A percentile compares a stretch with the other conserved stretches of the same genome.
Evolutionary conservation across 2,888 invertebrate genomes (phyloP).

Genomic region (Orthosia gracilis): DNA sequence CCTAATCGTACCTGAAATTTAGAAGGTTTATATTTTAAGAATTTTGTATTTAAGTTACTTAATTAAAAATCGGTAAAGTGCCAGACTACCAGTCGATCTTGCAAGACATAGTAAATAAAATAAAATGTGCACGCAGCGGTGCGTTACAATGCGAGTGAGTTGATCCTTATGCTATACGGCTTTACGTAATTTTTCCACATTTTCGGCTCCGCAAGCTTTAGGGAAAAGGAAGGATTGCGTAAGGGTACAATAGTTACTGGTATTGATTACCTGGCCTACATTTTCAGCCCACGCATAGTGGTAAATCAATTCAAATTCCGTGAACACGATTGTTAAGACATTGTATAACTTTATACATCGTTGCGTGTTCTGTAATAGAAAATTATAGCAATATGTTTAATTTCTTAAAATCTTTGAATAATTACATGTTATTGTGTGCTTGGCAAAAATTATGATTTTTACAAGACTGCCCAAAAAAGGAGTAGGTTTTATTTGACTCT

Average conservation of each 20-base stretch:
- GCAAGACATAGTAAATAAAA: background rate
- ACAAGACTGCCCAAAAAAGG: no score
- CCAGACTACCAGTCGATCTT: no score
- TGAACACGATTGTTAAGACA: slow-evolving; percentile 94
- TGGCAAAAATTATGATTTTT: no score
- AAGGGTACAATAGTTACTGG: background rate
- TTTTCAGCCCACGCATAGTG: slow-evolving; percentile 96
- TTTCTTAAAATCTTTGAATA: no score
- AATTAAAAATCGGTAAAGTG: background rate
- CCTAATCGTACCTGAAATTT: slow-evolving; percentile 91
- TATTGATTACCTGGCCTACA: slow-evolving; percentile 92
- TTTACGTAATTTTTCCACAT: no score
- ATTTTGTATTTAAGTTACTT: background rate
- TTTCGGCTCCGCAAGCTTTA: background rate
- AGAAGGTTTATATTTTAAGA: background rate
- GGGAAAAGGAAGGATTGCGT: background rate
- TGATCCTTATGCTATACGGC: no score
- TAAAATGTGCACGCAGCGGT: no score
- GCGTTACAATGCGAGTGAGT: no score
- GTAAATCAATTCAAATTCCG: slow-evolving; percentile 96
- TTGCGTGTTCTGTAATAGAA: slow-evolving; percentile 92
- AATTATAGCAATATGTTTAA: no score
- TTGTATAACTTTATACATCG: slow-evolving; percentile 95
- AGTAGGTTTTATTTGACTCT: no score
- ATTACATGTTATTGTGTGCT: no score